phyloP scores from a whole-genome alignment of 1,140 invertebrate species.

The Amyelois transitella region DNA sequence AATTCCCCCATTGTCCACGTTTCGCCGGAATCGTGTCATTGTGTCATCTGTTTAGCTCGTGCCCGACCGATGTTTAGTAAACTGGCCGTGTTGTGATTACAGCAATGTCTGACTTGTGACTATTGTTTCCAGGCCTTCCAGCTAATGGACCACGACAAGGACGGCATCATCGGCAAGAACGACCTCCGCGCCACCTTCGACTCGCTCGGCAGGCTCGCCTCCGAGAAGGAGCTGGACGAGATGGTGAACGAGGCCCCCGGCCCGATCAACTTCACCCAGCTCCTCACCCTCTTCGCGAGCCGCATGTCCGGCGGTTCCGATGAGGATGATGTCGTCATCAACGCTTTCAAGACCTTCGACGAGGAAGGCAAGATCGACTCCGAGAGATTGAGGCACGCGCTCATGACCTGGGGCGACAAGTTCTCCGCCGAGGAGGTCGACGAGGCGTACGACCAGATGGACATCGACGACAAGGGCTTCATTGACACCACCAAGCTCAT shows the following conservation, averaged over 20 bases:
- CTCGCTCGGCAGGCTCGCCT: conserved; percentile 91
- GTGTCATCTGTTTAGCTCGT: conserved; percentile 12
- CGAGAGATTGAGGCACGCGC: conserved; percentile 92
- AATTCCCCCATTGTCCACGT: neutral
- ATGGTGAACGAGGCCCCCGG: conserved; percentile 93
- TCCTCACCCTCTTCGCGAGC: conserved; percentile 93
- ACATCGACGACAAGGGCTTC: conserved; percentile 93
- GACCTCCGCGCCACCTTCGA: conserved; percentile 97
- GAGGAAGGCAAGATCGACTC: conserved; percentile 91
- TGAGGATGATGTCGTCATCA: conserved; percentile 95
- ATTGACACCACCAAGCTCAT: conserved; percentile 94
- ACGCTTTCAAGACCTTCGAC: conserved; percentile 97
- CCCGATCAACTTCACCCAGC: conserved; percentile 96
- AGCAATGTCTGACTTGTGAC: neutral
- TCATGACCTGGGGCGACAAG: conserved; percentile 98
- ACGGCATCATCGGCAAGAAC: conserved; percentile 96
- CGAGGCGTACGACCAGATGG: conserved; percentile 96
- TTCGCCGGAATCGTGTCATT: neutral
- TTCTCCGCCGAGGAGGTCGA: conserved; percentile 94
- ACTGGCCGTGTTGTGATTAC: conserved; percentile 11
- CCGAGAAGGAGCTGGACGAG: conserved; percentile 92
- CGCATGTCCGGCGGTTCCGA: conserved; percentile 89
- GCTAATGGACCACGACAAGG: conserved; percentile 99
- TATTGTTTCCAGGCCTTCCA: conserved; percentile 87
- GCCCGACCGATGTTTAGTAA: conserved; percentile 20